Evolutionary conservation across 2,113 vertebrate species (phyloP).

Genomic region (Atractosteus spatula): DNA sequence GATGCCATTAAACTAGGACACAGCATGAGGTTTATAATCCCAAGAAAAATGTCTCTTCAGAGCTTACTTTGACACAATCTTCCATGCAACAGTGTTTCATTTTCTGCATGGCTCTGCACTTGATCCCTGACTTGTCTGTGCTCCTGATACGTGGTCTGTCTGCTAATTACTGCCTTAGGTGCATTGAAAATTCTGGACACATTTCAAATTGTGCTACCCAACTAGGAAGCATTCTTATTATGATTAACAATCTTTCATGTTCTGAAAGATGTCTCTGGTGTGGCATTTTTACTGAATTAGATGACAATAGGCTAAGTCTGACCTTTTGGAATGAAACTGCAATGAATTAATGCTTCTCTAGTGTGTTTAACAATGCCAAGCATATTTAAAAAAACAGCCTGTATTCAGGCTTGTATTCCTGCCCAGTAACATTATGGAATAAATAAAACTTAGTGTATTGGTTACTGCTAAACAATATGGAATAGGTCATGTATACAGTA

Average conservation of each 20-base stretch:
- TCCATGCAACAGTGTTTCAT: neutral
- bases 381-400: too few species aligned
- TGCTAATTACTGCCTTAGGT: conserved; percentile 15
- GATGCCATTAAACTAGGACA: neutral
- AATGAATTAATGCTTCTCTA: too few species aligned
- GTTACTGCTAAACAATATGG: too few species aligned
- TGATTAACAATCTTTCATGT: conserved; percentile 7
- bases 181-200: conserved; percentile 6
- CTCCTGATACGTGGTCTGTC: conserved; percentile 19
- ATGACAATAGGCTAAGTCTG: conserved; percentile 34
- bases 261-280: conserved; percentile 20
- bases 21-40: conserved; percentile 22
- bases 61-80: neutral
- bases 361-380: too few species aligned
- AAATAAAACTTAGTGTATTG: too few species aligned
- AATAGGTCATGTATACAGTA: too few species aligned
- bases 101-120: neutral
- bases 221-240: conserved; percentile 11
- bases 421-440: too few species aligned
- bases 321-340: conserved; percentile 33
- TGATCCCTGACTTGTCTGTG: conserved; percentile 2
- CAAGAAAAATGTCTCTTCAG: neutral
- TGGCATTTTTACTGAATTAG: conserved; percentile 40
- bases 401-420: too few species aligned
- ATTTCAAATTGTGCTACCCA: neutral